Evolutionary conservation across 2,888 invertebrate species (phyloP), one percentile per base, ranked within the genome.

Genomic region (Phalera bucephala): DNA sequence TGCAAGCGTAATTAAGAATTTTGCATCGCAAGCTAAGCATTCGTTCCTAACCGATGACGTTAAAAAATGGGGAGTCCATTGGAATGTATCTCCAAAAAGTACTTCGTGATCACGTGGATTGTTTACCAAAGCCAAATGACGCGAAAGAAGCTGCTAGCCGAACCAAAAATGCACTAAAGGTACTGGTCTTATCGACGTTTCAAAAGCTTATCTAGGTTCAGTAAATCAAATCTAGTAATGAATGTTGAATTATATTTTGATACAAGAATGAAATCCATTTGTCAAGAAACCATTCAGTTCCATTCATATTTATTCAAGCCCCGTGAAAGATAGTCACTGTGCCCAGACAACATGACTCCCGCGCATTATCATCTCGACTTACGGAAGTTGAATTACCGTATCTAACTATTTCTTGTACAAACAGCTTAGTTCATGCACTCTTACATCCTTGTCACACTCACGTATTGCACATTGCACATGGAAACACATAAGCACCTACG

Each of bases 331-430:
- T 23, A 57, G 33, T 47, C 39, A 40, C 47, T 44, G 64, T 45
- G n/a, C n/a, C n/a, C n/a, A 79, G 77, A 80, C 80, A 66, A 64
- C 53, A 44, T 45, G 80, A 64, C 80, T 81, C 76, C 70, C 47
- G 45, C 46, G 40, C 64, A 51, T 67, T 75, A 78, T 76, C 72
- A 75, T 75, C 71, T 70, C 45, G 51, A 55, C 62, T 61, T 59
- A 64, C 77, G 82, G 82, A 84, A 81, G 83, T 83, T 78, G 78
- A 63, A 78, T 77, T 72, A 79, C 70, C 66, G 54, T 79, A 78
- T 80, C 76, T 63, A 73, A 72, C 61, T 74, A 76, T 82, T 74
- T 74, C 74, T 77, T 73, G 52, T 58, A 43, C 70, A 78, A 77
- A 80, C 79, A 76, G 56, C 52, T 63, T 62, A 61, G 45, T 37